Evolutionary conservation across 2,888 invertebrate species (phyloP).

Genomic region (Euphydryas editha): DNA sequence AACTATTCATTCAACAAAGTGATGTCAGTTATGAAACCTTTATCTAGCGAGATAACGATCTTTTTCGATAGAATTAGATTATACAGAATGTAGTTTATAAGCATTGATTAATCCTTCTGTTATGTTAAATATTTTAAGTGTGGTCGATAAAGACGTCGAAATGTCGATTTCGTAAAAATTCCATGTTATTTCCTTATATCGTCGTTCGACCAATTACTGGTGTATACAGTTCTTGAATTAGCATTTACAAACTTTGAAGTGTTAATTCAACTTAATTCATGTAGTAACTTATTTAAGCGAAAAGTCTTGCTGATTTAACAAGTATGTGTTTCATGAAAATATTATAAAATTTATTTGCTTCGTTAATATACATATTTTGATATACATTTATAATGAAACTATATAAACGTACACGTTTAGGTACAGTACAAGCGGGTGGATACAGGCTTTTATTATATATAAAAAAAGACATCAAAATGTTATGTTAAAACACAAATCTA

Average conservation of each 20-base stretch:
- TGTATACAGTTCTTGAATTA: constrained; percentile 59
- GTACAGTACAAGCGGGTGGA: too few species aligned
- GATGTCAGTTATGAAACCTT: not conserved
- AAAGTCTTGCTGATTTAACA: not conserved
- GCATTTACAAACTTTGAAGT: constrained; percentile 58
- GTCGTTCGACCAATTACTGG: constrained; percentile 58
- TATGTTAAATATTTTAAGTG: constrained; percentile 27
- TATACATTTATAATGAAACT: too few species aligned
- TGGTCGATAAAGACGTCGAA: constrained; percentile 53
- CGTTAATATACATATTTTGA: too few species aligned
- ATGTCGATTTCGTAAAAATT: constrained; percentile 49
- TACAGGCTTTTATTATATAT: too few species aligned
- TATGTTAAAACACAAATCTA: too few species aligned
- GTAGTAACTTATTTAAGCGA: constrained; percentile 51
- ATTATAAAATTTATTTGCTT: too few species aligned
- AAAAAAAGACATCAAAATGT: too few species aligned
- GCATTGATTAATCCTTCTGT: constrained; percentile 29
- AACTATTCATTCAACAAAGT: not conserved
- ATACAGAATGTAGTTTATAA: constrained; percentile 22
- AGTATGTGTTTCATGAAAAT: not conserved
- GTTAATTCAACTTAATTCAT: constrained; percentile 69
- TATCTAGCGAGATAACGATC: constrained; percentile 19
- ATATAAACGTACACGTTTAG: too few species aligned
- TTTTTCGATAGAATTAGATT: constrained; percentile 17
- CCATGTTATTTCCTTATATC: constrained; percentile 47